Percentiles rank a stretch among this genome's conserved stretches.
Evolutionary conservation across 2,113 vertebrate genomes (phyloP).

Genomic region (Penelope pileata): DNA sequence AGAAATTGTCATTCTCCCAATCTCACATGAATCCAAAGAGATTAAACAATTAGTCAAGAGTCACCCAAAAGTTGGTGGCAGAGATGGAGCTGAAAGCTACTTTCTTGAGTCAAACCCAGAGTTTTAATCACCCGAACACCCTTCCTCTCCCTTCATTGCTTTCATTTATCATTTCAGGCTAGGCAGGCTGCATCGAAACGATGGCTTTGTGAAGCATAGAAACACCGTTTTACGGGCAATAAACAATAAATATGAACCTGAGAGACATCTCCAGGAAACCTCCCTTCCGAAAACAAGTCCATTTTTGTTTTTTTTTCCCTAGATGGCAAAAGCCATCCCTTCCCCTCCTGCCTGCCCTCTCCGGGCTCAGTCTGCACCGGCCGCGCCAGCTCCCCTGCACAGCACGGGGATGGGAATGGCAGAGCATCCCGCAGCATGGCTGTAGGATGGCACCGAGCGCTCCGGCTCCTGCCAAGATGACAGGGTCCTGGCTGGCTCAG

Average conservation of each 20-base stretch:
- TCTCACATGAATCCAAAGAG: background rate
- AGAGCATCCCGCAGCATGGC: background rate
- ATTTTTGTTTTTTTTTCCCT: background rate
- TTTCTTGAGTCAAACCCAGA: constrained; percentile 27
- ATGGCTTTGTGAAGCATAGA: constrained; percentile 70
- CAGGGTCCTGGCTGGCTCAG: constrained; percentile 29
- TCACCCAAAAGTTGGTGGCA: constrained; percentile 9
- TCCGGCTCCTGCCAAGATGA: constrained; percentile 12
- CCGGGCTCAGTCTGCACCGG: background rate
- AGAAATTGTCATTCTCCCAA: background rate
- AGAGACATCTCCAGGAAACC: background rate
- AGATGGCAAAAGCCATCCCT: background rate
- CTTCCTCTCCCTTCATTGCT: constrained; percentile 53
- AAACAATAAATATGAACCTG: constrained; percentile 70
- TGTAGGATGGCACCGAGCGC: constrained; percentile 2
- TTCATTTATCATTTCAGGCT: constrained; percentile 66
- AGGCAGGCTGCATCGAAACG: constrained; percentile 49
- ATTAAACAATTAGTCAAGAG: background rate
- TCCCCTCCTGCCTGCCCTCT: background rate
- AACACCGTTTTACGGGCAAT: constrained; percentile 68
- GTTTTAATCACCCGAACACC: constrained; percentile 62
- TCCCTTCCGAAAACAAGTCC: background rate
- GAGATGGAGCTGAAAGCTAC: constrained; percentile 24
- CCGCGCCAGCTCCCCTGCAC: background rate
- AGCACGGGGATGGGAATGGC: background rate